Evolutionary conservation across 1,140 invertebrate genomes (phyloP).

Genomic region (Metaphire vulgaris): DNA sequence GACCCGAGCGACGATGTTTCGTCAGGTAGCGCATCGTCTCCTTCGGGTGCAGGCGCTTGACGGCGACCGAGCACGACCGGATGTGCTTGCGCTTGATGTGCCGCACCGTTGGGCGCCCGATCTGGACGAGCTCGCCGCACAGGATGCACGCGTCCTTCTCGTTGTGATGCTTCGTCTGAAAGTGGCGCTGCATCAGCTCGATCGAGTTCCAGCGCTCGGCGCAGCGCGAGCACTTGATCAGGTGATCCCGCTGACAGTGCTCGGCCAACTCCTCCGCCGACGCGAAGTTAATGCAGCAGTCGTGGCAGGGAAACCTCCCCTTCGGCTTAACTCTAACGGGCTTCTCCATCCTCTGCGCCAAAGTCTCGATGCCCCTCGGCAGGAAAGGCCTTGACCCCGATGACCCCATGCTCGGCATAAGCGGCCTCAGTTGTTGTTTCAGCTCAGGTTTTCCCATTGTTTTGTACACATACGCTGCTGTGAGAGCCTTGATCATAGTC

Average conservation of each 20-base stretch:
- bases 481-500: background rate
- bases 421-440: background rate
- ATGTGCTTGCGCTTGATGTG: slow-evolving; percentile 25
- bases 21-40: background rate
- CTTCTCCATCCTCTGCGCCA: background rate
- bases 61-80: slow-evolving; percentile 7
- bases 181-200: slow-evolving; percentile 17
- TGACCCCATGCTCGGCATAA: background rate
- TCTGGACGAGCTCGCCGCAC: slow-evolving; percentile 24
- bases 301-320: slow-evolving; percentile 5
- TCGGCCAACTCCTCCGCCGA: background rate
- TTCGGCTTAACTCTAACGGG: background rate
- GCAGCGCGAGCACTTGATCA: slow-evolving; percentile 22
- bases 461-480: background rate
- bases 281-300: slow-evolving; percentile 11
- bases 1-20: background rate
- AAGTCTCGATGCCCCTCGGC: background rate
- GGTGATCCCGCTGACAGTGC: slow-evolving; percentile 12
- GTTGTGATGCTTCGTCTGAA: slow-evolving; percentile 11
- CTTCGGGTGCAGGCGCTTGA: background rate
- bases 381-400: background rate
- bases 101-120: slow-evolving; percentile 22
- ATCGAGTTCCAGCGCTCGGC: slow-evolving; percentile 7
- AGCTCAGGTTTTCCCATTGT: background rate
- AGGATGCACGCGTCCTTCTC: slow-evolving; percentile 22